Conservation (phyloP, 2,797 vertebrate species). For the Rousettus madagascariensis region DNA sequence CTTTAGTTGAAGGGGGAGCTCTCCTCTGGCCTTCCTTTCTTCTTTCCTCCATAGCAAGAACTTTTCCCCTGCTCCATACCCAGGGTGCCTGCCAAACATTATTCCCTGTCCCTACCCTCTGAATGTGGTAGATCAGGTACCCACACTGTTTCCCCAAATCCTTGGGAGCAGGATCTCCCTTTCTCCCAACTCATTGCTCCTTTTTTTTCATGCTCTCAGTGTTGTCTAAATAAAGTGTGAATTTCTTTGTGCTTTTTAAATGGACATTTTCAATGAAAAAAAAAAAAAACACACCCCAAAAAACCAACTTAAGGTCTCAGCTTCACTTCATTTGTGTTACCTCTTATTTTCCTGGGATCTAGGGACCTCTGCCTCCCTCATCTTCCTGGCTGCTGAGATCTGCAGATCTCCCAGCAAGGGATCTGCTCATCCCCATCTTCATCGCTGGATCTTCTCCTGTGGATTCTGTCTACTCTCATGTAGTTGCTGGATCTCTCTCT, state of each 20-base stretch:
- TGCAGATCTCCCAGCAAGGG: neutral
- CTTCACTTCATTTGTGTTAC: conserved; percentile 59
- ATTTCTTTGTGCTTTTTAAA: conserved; percentile 76
- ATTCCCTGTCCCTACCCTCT: neutral
- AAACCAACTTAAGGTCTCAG: conserved; percentile 42
- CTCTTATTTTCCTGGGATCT: neutral
- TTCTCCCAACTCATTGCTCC: neutral
- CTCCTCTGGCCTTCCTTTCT: neutral
- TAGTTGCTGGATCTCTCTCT: neutral
- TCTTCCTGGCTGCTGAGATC: neutral
- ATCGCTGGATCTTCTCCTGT: neutral
- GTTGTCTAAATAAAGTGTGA: conserved; percentile 74
- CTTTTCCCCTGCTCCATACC: conserved; percentile 21
- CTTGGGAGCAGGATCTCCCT: conserved; percentile 78
- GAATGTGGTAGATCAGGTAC: conserved; percentile 29
- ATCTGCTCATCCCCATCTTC: neutral
- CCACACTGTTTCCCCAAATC: neutral
- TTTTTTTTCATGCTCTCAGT: conserved; percentile 33
- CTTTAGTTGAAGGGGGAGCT: neutral
- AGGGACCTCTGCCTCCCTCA: neutral
- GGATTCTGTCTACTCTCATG: neutral
- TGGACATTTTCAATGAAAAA: conserved; percentile 70
- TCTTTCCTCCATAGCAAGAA: conserved; percentile 35
- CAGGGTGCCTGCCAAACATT: neutral
- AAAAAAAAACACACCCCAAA: neutral